A percentile compares a stretch with the other conserved stretches of the same genome.
Evolutionary conservation across 2,797 vertebrate genomes (phyloP).

Genomic region (Vultur gryphus): DNA sequence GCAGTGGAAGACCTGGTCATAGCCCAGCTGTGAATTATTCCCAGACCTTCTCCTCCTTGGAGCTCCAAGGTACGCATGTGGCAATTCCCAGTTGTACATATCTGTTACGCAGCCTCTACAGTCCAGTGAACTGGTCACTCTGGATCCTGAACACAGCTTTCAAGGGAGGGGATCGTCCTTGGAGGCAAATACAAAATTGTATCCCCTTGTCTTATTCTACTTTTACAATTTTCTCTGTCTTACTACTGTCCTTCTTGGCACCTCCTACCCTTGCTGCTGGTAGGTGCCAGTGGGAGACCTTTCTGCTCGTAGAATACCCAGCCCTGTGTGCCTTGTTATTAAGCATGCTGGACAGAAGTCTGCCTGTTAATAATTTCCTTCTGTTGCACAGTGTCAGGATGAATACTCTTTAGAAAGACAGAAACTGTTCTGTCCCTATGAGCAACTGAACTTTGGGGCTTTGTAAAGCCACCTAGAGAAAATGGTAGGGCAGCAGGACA

Average conservation of each 20-base stretch:
- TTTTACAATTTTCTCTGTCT: not conserved
- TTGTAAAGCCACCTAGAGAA: not conserved
- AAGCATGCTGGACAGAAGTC: not conserved
- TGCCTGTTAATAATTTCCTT: not conserved
- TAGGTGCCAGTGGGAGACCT: not conserved
- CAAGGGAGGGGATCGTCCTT: not conserved
- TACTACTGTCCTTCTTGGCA: not conserved
- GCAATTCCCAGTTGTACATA: not conserved
- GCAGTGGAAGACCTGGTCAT: not conserved
- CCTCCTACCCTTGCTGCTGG: not conserved
- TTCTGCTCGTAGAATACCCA: not conserved
- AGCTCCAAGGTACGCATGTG: fast-evolving
- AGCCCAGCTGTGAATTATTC: not conserved
- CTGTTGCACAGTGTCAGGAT: not conserved
- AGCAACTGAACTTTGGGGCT: not conserved
- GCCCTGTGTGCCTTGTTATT: too few relatives aligned
- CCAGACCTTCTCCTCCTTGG: not conserved
- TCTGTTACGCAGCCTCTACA: not conserved
- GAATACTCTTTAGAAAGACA: not conserved
- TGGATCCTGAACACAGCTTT: not conserved
- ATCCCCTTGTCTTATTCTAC: not conserved
- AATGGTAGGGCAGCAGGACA: too few relatives aligned
- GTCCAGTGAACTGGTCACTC: not conserved
- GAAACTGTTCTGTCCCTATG: not conserved
- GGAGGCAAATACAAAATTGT: not conserved